Percentiles rank a stretch among this genome's conserved stretches.
These are phyloP conservation scores for Parazoanthus darwini DNA, from an alignment of 92 coral and sea anemone species.

Conservation along the genomic window DNA sequence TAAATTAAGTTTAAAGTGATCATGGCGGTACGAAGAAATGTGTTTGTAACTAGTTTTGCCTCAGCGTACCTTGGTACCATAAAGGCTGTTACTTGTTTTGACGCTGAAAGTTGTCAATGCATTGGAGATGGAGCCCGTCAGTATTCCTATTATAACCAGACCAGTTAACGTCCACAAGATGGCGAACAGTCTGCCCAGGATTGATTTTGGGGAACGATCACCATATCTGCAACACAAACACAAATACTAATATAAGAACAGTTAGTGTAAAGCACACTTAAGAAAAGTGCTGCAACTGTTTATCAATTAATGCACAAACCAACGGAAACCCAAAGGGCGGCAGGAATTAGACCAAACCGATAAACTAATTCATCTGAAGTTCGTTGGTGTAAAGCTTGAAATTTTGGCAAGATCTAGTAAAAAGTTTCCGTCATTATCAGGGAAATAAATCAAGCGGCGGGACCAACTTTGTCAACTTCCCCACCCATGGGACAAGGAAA, in stretches of 20 bases:
- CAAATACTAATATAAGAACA: background rate
- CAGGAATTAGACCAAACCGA: no score
- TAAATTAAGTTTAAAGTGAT: no score
- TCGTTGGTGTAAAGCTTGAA: no score
- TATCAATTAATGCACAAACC: background rate
- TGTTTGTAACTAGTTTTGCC: background rate
- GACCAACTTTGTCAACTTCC: no score
- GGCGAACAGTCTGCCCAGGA: conserved; percentile 51
- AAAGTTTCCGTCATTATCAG: no score
- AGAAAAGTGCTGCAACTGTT: background rate
- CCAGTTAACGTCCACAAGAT: conserved; percentile 49
- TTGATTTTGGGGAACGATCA: conserved; percentile 48
- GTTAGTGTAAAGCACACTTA: no score
- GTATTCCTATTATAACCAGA: conserved; percentile 50
- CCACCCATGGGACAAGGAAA: no score
- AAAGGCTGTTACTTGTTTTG: background rate
- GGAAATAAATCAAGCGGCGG: no score
- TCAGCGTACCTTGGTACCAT: background rate
- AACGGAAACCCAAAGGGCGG: no score
- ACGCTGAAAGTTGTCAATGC: conserved; percentile 12
- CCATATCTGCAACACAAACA: conserved; percentile 38
- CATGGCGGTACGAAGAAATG: no score
- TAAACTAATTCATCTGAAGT: no score
- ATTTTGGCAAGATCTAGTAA: no score
- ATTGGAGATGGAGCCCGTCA: conserved; percentile 30